phyloP scores from a whole-genome alignment of 2,888 invertebrate genomes.

The Tridacna crocea region DNA sequence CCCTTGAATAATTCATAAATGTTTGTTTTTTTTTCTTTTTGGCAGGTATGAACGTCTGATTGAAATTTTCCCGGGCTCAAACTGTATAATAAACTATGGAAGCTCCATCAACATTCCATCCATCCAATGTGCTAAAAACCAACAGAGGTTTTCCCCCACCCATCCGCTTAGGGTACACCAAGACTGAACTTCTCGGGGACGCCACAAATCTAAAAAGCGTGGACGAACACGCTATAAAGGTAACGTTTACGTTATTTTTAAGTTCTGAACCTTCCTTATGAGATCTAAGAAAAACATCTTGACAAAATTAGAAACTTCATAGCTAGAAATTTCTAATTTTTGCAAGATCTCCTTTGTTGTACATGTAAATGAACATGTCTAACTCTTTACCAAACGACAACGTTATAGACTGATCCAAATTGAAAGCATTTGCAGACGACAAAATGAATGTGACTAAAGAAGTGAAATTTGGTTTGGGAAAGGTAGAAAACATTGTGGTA shows the following conservation, averaged over 20 bases:
- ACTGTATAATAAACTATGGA: constrained; percentile 43
- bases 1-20: neutral
- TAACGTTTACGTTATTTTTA: constrained; percentile 14
- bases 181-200: constrained; percentile 64
- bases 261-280: too few species aligned
- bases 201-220: constrained; percentile 59
- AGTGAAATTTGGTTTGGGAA: too few species aligned
- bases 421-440: too few species aligned
- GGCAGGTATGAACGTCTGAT: neutral
- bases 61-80: neutral
- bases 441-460: too few species aligned
- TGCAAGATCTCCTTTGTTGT: too few species aligned
- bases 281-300: too few species aligned
- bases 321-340: too few species aligned
- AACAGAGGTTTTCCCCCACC: constrained; percentile 66
- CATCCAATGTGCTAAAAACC: constrained; percentile 61
- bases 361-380: too few species aligned
- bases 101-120: constrained; percentile 65
- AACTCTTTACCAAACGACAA: too few species aligned
- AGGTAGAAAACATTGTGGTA: neutral
- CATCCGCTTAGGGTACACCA: constrained; percentile 63
- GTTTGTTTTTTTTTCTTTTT: neutral
- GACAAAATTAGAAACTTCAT: too few species aligned
- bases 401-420: too few species aligned
- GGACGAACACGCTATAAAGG: constrained; percentile 68